These are phyloP conservation scores for Thalpophila matura DNA, from an alignment of 2,888 invertebrate species.

Conservation along the genomic window DNA sequence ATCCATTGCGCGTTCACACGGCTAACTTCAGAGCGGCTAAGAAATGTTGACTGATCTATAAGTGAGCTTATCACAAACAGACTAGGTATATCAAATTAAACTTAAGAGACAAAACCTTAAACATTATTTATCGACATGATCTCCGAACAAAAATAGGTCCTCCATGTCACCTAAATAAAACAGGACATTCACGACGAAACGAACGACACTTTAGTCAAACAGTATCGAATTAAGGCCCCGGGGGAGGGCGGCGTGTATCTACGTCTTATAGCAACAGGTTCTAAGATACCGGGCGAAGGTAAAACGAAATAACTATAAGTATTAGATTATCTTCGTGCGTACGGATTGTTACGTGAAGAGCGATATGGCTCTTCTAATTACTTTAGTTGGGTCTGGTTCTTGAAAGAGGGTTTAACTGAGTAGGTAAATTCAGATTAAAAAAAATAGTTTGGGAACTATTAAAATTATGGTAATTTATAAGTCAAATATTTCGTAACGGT, in stretches of 20 bases:
- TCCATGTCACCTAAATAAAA: constrained; percentile 53
- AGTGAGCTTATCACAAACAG: constrained; percentile 7
- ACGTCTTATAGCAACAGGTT: constrained; percentile 82
- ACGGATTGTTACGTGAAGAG: constrained; percentile 3
- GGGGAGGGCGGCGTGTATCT: constrained; percentile 66
- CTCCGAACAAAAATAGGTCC: constrained; percentile 31
- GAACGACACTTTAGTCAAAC: constrained; percentile 74
- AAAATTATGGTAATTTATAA: too few species aligned
- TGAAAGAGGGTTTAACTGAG: too few species aligned
- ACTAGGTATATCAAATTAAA: not conserved
- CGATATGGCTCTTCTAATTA: not conserved
- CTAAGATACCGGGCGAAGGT: constrained; percentile 72
- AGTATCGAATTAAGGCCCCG: constrained; percentile 76
- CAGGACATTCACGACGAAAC: constrained; percentile 49
- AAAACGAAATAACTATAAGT: constrained; percentile 51
- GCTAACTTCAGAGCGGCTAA: too few species aligned
- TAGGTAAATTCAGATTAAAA: too few species aligned
- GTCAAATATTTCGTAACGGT: too few species aligned
- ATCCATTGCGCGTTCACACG: too few species aligned
- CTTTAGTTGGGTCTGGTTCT: not conserved
- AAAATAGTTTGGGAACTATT: too few species aligned
- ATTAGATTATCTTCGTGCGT: constrained; percentile 42
- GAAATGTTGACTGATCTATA: too few species aligned
- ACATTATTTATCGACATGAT: constrained; percentile 36
- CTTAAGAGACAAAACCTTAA: constrained; percentile 12